Evolutionary conservation across 1,140 invertebrate species (phyloP), one percentile per base, ranked within the genome.

Genomic region (Heliothis virescens): DNA sequence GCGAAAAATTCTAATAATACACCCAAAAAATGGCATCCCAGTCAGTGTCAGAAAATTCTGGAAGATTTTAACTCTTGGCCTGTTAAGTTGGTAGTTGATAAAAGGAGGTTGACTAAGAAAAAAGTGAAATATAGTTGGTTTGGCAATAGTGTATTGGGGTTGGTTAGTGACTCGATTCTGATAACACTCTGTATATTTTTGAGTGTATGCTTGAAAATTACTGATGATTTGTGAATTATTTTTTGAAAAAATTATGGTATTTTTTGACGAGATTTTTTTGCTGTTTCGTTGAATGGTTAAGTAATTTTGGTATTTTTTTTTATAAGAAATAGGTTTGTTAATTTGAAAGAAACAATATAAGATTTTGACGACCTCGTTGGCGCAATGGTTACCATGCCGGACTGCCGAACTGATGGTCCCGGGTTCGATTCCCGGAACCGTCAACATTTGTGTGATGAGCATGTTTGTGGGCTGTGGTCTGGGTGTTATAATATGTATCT

Each of bases 21-120:
- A 15, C 94, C 95, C 3, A 92, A 95, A 13, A 95, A 94, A 82
- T 96, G 96, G 95, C 96, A 95, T 86, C 92, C 95, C 53, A 95
- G 95, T 59, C 96, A 97, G 84, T 97, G 96, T 86, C 93, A 92
- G 74, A 82, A 34, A 0, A 67, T 95, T 50, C 93, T 93, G 0
- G 81, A 88, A 21, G 89, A 95, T 75, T 95, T 94, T 76, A 84
- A 89, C 0, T 86, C 82, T 1, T 93, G 90, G 92, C 88, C 89
- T 16, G 87, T 86, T 34, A 92, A 92, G 18, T 78, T 93, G 69
- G 87, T 80, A 26, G 72, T 90, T 0, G 91, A 92, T 74, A 92
- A 92, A 72, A 79, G 91, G 62, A 85, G 90, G 73, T 73, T 92
- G 81, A 89, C 89, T 0, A 91, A 86, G 60, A 90, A 91, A 18